Conservation (phyloP, 2,113 vertebrate species). For the Bucco capensis region DNA sequence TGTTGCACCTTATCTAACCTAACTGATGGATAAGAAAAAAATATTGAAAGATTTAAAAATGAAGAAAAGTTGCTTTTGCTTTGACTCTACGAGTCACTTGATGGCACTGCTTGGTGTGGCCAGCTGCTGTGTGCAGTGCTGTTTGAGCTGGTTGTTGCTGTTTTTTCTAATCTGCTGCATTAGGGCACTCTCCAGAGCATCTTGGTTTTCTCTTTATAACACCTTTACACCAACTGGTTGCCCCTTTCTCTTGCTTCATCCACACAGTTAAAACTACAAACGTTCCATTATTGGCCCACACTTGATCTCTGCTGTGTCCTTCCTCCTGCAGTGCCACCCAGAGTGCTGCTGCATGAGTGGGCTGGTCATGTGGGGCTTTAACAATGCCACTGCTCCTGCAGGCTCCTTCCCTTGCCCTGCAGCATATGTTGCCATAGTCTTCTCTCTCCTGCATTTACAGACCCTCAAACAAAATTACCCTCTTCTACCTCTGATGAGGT, state of each 20-base stretch:
- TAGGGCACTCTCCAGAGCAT: rapidly evolving
- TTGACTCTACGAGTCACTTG: background rate
- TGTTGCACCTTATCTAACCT: background rate
- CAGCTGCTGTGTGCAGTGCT: background rate
- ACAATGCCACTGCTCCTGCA: rapidly evolving
- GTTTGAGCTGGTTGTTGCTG: background rate
- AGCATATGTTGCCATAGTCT: background rate
- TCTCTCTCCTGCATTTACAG: background rate
- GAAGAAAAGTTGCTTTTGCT: background rate
- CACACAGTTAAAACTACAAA: background rate
- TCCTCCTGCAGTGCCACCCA: background rate
- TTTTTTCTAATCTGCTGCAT: background rate
- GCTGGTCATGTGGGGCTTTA: background rate
- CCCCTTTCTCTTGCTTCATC: background rate
- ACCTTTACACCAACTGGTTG: background rate
- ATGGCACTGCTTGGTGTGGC: background rate
- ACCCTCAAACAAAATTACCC: background rate
- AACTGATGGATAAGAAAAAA: background rate
- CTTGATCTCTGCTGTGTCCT: background rate
- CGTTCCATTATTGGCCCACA: rapidly evolving
- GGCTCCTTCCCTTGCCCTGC: too few relatives aligned
- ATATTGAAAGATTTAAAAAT: background rate
- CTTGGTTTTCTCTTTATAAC: background rate
- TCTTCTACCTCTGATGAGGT: background rate
- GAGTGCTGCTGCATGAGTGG: background rate